Conservation (phyloP, 2,797 vertebrate genomes). For the Arrhamphus sclerolepis region DNA sequence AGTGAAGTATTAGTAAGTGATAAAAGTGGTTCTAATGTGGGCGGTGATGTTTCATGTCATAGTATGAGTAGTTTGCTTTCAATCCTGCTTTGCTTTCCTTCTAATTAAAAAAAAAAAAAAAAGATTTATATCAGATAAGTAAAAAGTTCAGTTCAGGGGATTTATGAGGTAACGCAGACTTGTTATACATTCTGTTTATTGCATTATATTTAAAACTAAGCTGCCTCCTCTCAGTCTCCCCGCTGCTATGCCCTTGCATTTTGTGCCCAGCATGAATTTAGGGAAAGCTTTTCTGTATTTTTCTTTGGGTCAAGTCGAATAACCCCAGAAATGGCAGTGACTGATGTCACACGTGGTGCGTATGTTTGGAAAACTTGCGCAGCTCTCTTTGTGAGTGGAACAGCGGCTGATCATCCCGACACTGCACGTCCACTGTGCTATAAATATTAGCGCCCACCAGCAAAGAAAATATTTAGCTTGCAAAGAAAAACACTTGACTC, state of each 20-base stretch:
- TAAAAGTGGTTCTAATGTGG: conserved; percentile 21
- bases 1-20: conserved; percentile 22
- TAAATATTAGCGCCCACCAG: conserved; percentile 66
- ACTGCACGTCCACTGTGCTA: conserved; percentile 44
- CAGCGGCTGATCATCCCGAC: conserved; percentile 32
- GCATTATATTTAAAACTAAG: neutral
- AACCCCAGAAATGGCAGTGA: neutral
- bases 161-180: too few species aligned
- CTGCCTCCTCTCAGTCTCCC: neutral
- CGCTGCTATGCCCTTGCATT: too few species aligned
- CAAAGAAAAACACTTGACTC: conserved; percentile 64
- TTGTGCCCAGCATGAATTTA: neutral
- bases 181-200: too few species aligned
- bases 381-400: conserved; percentile 15
- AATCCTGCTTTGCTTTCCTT: conserved; percentile 5
- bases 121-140: too few species aligned
- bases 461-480: conserved; percentile 70
- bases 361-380: neutral
- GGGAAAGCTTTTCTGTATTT: neutral
- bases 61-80: neutral
- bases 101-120: neutral
- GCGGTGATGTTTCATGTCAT: conserved; percentile 27
- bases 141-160: too few species aligned
- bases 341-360: conserved; percentile 5
- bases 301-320: neutral